phyloP scores from a whole-genome alignment of 2,113 vertebrate genomes.

The Myocastor coypus region DNA sequence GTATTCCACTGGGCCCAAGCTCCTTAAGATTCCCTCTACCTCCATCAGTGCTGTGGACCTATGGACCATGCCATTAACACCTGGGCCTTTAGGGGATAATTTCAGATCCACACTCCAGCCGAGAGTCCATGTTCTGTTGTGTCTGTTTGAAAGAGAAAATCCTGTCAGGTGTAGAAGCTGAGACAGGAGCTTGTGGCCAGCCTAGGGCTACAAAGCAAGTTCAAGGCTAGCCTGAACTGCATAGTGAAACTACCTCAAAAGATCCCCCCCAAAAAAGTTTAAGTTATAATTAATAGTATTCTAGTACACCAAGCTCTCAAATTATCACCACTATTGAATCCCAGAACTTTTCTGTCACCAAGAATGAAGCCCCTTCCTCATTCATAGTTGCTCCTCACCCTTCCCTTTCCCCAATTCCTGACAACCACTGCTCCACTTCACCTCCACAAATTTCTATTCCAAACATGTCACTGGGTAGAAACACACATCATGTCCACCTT shows the following conservation, averaged over 20 bases:
- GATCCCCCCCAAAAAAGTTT: background rate
- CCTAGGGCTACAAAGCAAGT: too few relatives aligned
- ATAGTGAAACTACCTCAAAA: too few relatives aligned
- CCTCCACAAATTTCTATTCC: background rate
- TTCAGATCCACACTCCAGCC: background rate
- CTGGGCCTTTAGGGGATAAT: background rate
- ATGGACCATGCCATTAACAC: background rate
- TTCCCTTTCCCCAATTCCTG: background rate
- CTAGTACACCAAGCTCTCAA: background rate
- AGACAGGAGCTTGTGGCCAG: too few relatives aligned
- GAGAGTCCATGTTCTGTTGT: background rate
- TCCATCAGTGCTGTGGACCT: background rate
- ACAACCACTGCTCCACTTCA: background rate
- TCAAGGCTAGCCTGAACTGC: too few relatives aligned
- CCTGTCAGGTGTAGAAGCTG: too few relatives aligned
- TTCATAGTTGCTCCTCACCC: background rate
- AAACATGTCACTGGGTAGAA: background rate
- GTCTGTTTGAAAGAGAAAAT: background rate
- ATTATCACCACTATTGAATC: too few relatives aligned
- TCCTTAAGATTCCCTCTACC: background rate
- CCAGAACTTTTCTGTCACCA: background rate
- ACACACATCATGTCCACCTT: background rate
- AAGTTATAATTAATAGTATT: background rate
- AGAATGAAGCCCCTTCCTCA: background rate
- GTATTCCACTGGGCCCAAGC: background rate